phyloP scores from a whole-genome alignment of 2,888 invertebrate species.

The Chelonus formosanus region DNA sequence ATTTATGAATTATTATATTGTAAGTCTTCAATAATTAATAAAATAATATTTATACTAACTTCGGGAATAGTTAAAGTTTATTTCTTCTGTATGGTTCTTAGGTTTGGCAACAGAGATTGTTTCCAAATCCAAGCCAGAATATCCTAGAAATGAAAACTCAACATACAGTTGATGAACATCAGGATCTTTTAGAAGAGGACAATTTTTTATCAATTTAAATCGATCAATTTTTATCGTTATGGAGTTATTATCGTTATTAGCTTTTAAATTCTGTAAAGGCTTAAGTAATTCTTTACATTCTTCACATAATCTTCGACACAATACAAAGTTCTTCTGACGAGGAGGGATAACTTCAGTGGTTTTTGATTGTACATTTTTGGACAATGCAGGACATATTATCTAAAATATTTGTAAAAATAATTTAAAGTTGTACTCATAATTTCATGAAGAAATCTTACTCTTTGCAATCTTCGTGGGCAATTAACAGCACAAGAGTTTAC shows the following conservation, averaged over 20 bases:
- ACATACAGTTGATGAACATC: conserved; percentile 51
- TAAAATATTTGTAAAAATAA: too few relatives aligned
- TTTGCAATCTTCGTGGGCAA: too few relatives aligned
- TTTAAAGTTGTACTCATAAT: too few relatives aligned
- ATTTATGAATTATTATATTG: too few relatives aligned
- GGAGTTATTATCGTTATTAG: conserved; percentile 36
- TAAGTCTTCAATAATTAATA: not conserved
- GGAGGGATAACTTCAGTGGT: too few relatives aligned
- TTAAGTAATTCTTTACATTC: not conserved
- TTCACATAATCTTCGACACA: too few relatives aligned
- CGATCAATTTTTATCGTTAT: conserved; percentile 50
- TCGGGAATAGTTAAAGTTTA: conserved; percentile 39
- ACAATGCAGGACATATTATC: too few relatives aligned
- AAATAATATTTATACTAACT: conserved; percentile 21
- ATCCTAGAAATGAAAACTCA: conserved; percentile 56
- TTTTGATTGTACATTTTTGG: not conserved
- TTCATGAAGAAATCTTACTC: too few relatives aligned
- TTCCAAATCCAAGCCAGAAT: conserved; percentile 53
- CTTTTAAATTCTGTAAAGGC: not conserved
- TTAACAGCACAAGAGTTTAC: too few relatives aligned
- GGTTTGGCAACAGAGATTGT: conserved; percentile 51
- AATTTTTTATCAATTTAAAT: conserved; percentile 45
- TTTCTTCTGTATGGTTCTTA: conserved; percentile 29
- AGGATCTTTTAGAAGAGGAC: conserved; percentile 42
- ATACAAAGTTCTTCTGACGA: not conserved